Base-by-base conservation (phyloP, 2,888 invertebrate species). In the Tuberolachnus salignus region DNA sequence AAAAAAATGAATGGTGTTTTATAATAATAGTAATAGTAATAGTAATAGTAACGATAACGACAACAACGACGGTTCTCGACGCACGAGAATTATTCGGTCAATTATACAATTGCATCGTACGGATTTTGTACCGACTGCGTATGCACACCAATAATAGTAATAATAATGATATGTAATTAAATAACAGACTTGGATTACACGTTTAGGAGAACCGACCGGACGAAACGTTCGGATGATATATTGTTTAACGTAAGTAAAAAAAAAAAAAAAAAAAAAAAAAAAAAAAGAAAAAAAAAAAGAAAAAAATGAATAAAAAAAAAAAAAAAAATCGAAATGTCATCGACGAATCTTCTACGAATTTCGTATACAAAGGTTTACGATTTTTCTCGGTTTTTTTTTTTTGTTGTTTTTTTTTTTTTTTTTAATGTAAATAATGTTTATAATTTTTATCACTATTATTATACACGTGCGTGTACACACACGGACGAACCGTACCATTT, bases 351-450 rank as follows among this genome's bases (percentile, higher is more conserved):
- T 34, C n/a, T n/a, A n/a, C n/a, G n/a, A n/a, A n/a, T n/a, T n/a
- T n/a, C 34, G 14, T 61, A 34, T 10, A 4, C 10, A 44, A 53
- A 46, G 55, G 21, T 44, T n/a, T 16, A 51, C 63, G 51, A 53
- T 73, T 73, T 69, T 69, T 69, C 21, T 19, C 53, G n/a, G n/a
- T 26, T n/a, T 9, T 53, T 70, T 75, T 42, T 75, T 42, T 46
- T 67, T 49, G 26, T 78, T 67, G 57, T 34, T 66, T 44, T 53
- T 46, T 64, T 21, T n/a, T 57, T 23, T 61, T 26, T 57, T 59
- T 57, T 19, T 23, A n/a, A n/a, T 78, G 78, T 78, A 78, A 66
- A 78, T 78, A 78, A 69, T 78, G 78, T 78, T 59, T 78, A 67
- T 78, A 57, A 23, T 57, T n/a, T 26, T 14, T 61, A 23, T 11